Base-by-base conservation (phyloP, 1,140 invertebrate species). In the Campoletis sonorensis region DNA sequence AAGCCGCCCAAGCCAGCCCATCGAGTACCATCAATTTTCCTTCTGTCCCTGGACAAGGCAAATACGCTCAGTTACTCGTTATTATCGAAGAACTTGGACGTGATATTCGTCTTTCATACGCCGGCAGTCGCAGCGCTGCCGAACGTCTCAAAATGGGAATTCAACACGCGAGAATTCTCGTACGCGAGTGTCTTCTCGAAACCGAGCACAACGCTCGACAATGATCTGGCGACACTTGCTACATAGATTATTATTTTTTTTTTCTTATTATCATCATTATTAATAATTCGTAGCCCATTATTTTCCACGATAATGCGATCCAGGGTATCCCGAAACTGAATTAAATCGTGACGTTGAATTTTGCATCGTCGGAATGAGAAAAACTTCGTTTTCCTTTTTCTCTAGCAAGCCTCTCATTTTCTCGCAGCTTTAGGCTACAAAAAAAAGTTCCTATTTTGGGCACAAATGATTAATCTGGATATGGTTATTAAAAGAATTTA, bases 61-160 rank as follows among this genome's bases (percentile, higher is more conserved):
- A 97, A 89, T 97, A 97, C 89, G 94, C 94, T 79, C 95, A 97
- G 83, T 87, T 97, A 71, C 87, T 97, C 81, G 93, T 95, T 18
- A 95, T 97, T n/a, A 96, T 97, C 80, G 96, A 97, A 87, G 96
- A 97, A 91, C 94, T 97, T 89, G 95, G 96, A 49, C 94, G 95
- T 86, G 96, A 97, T 85, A 96, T 97, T 86, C 92, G 96, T 73
- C 94, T 96, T 33, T 96, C 95, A 1, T 97, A 97, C 87, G 94
- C 96, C 37, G 96, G 96, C n/a, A 97, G 95, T 86, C 95, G 95
- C 86, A 95, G 94, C 79, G 96, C 96, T 21, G 94, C 95, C 18
- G 96, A 97, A 88, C 91, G 96, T 37, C 90, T 97, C 15, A 97
- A 97, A 89, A 93, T 96, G 85, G 95, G 95, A 26, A 97, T 97